Evolutionary conservation across 2,888 invertebrate species (phyloP).

Genomic region (Steinernema scapterisci): DNA sequence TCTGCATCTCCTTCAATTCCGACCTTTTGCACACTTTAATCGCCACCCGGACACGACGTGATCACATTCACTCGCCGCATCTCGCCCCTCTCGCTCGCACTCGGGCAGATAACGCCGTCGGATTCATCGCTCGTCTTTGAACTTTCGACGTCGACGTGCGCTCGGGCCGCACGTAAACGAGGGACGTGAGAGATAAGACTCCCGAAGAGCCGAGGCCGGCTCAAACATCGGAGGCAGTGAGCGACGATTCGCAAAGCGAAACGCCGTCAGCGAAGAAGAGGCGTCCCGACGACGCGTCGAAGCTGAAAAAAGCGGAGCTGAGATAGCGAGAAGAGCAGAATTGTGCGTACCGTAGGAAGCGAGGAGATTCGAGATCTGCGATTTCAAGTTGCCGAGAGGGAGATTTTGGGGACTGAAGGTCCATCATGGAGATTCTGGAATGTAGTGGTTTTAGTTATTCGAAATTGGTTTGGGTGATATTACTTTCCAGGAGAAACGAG

Average conservation of each 20-base stretch:
- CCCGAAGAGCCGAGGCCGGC: not conserved
- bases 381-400: not conserved
- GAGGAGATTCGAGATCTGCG: not conserved
- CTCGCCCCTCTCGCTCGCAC: not conserved
- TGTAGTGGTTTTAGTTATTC: not conserved
- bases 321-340: not conserved
- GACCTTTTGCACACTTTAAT: not conserved
- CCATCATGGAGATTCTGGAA: slow-evolving; percentile 12
- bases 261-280: slow-evolving; percentile 7
- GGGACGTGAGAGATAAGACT: slow-evolving; percentile 21
- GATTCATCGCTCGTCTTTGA: slow-evolving; percentile 13
- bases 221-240: not conserved
- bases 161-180: slow-evolving; percentile 1
- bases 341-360: not conserved
- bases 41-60: not conserved
- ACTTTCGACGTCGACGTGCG: slow-evolving; percentile 27
- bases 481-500: not conserved
- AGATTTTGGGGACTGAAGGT: not conserved
- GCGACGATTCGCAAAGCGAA: not conserved
- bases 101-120: not conserved
- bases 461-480: too few species aligned
- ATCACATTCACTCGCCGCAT: not conserved
- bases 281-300: not conserved
- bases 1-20: too few species aligned
- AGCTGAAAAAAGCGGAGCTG: not conserved